Percentiles rank a stretch among this genome's conserved stretches.
Evolutionary conservation across 1,140 invertebrate genomes (phyloP).

Genomic region (Holotrichia oblita): DNA sequence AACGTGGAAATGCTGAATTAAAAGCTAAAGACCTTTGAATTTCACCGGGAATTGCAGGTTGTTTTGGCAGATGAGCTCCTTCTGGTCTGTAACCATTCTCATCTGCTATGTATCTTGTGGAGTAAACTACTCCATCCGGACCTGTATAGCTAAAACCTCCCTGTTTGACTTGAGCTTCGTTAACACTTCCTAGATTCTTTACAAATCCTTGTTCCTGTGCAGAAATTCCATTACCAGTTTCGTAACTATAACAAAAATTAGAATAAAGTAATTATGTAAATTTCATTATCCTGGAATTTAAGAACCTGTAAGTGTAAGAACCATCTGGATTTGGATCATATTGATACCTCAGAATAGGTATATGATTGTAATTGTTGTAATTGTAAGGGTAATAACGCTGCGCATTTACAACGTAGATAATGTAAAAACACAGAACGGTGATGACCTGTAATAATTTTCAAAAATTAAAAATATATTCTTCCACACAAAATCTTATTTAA

Average conservation of each 20-base stretch:
- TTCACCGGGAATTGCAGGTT: slow-evolving; percentile 63
- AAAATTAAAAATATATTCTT: no score
- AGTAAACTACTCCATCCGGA: slow-evolving; percentile 68
- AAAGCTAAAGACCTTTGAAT: slow-evolving; percentile 59
- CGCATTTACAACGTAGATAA: not conserved
- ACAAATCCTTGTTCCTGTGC: slow-evolving; percentile 35
- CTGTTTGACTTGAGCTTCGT: slow-evolving; percentile 68
- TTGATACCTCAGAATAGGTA: slow-evolving; percentile 1
- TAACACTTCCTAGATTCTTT: slow-evolving; percentile 13
- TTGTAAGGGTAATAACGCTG: slow-evolving; percentile 16
- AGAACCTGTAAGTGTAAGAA: slow-evolving; percentile 29
- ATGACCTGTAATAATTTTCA: not conserved
- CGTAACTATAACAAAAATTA: slow-evolving; percentile 67
- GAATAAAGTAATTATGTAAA: not conserved
- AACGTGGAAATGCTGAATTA: slow-evolving; percentile 56
- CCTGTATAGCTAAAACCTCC: slow-evolving; percentile 61
- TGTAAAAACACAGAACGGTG: not conserved
- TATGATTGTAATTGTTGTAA: slow-evolving; percentile 5
- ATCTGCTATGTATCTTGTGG: slow-evolving; percentile 51
- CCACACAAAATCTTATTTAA: not conserved
- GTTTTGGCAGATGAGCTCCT: not conserved
- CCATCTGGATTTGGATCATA: slow-evolving; percentile 36
- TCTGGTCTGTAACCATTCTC: slow-evolving; percentile 52
- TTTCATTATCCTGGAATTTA: not conserved
- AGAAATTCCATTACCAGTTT: slow-evolving; percentile 71